phyloP scores from a whole-genome alignment of 2,888 invertebrate species.

The Xylota segnis region DNA sequence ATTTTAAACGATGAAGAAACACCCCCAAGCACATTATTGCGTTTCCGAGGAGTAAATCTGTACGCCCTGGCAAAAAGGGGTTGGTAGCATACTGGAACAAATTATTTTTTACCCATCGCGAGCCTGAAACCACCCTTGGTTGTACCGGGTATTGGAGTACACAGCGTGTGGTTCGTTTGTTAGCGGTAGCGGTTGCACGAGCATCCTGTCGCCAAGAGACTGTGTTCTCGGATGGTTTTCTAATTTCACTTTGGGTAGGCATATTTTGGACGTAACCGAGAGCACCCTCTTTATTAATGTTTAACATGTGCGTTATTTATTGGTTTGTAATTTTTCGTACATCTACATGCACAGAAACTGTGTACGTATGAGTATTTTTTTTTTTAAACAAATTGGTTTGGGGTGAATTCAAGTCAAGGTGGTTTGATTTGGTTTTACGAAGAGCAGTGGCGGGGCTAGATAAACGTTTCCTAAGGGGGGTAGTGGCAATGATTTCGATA shows the following conservation, averaged over 20 bases:
- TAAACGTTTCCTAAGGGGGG: background rate
- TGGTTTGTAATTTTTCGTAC: constrained; percentile 59
- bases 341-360: background rate
- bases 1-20: constrained; percentile 60
- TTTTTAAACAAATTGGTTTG: constrained; percentile 52
- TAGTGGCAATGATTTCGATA: too few relatives aligned
- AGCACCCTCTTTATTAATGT: constrained; percentile 73
- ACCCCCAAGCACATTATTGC: constrained; percentile 58
- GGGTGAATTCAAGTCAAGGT: constrained; percentile 59
- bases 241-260: constrained; percentile 65
- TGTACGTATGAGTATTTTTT: constrained; percentile 33
- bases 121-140: constrained; percentile 45
- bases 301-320: constrained; percentile 74
- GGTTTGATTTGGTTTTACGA: constrained; percentile 29
- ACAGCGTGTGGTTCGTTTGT: constrained; percentile 41
- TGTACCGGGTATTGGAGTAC: constrained; percentile 16
- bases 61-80: constrained; percentile 41
- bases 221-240: constrained; percentile 54
- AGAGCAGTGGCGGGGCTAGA: constrained; percentile 43
- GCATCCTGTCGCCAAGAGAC: constrained; percentile 69
- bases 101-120: constrained; percentile 41
- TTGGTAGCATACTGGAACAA: constrained; percentile 57
- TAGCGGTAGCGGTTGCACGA: constrained; percentile 45
- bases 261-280: constrained; percentile 59
- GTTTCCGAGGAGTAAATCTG: constrained; percentile 52